Base-by-base conservation (phyloP, 1,140 invertebrate genomes). In the Aphelenchoides fujianensis region DNA sequence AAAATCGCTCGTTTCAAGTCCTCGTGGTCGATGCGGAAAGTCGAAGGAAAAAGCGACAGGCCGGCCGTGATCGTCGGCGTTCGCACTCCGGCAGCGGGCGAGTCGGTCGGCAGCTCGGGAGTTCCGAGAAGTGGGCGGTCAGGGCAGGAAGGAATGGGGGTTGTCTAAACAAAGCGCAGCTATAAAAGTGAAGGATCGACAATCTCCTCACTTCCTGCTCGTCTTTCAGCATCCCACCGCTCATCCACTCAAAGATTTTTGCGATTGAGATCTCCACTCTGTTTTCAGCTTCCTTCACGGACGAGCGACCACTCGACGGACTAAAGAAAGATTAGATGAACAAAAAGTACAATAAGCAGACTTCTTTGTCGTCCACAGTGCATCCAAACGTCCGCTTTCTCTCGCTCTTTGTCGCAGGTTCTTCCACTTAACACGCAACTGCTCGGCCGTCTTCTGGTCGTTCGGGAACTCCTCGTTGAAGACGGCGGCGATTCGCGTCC, bases 371-470 rank as follows among this genome's bases (percentile, higher is more conserved):
- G n/a, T n/a, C n/a, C n/a, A n/a, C n/a, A n/a, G n/a, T n/a, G n/a
- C n/a, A n/a, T n/a, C n/a, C n/a, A n/a, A n/a, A n/a, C n/a, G n/a
- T n/a, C n/a, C n/a, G n/a, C n/a, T n/a, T 23, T 5, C 55, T 30
- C 55, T 27, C 28, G 55, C 5, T 19, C 19, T 59, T 32, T 59
- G 55, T 7, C 5, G 55, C 55, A 59, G 28, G 55, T 59, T 59
- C 55, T 59, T 59, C 55, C 55, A 59, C 34, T 59, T 59, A 32
- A 59, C 19, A 5, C 55, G 55, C 28, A 59, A 30, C 23, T 59
- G 55, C 5, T 59, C 55, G 5, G 55, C 5, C 55, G 55, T 59
- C 19, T 59, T 59, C 55, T 16, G 7, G 5, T 59, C 55, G 7
- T 5, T 19, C 7, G 55, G 55, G 34, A 59, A 59, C 19, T 59